These are phyloP conservation scores for Nomada hirtipes DNA, from an alignment of 2,888 invertebrate genomes.

Conservation along the genomic window DNA sequence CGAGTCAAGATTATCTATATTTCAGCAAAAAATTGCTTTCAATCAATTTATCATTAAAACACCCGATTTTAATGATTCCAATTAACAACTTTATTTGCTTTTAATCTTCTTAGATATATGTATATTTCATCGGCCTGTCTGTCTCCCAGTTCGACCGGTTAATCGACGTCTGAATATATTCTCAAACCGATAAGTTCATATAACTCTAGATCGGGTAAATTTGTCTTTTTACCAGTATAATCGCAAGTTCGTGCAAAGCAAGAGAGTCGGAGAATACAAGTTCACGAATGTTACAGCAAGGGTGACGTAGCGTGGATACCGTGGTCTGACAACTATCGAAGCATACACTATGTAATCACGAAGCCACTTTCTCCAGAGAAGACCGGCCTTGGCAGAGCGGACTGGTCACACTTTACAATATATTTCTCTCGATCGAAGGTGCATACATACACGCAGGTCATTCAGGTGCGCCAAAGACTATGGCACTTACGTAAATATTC, in stretches of 20 bases:
- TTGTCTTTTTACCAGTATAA: too few relatives aligned
- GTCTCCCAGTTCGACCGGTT: too few relatives aligned
- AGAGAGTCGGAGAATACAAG: too few relatives aligned
- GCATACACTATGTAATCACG: slow-evolving; percentile 10
- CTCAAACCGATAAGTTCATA: neutral
- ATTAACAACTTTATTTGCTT: too few relatives aligned
- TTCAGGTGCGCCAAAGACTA: slow-evolving; percentile 40
- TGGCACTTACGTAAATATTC: slow-evolving; percentile 56
- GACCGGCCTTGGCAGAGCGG: slow-evolving; percentile 69
- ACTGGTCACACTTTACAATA: slow-evolving; percentile 64
- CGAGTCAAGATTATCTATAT: too few relatives aligned
- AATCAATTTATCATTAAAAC: too few relatives aligned
- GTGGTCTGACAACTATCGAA: slow-evolving; percentile 24
- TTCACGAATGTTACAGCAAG: neutral
- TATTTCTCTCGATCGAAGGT: slow-evolving; percentile 68
- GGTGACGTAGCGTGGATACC: neutral
- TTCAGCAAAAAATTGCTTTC: too few relatives aligned
- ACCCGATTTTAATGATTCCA: too few relatives aligned
- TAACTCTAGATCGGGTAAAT: too few relatives aligned
- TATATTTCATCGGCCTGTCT: too few relatives aligned
- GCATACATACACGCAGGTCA: neutral
- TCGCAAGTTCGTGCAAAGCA: neutral
- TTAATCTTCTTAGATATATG: too few relatives aligned
- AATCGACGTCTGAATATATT: neutral
- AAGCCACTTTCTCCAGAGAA: slow-evolving; percentile 63